Evolutionary conservation across 2,113 vertebrate species (phyloP), one percentile per base, ranked within the genome.

Genomic region (Saguinus imperator): DNA sequence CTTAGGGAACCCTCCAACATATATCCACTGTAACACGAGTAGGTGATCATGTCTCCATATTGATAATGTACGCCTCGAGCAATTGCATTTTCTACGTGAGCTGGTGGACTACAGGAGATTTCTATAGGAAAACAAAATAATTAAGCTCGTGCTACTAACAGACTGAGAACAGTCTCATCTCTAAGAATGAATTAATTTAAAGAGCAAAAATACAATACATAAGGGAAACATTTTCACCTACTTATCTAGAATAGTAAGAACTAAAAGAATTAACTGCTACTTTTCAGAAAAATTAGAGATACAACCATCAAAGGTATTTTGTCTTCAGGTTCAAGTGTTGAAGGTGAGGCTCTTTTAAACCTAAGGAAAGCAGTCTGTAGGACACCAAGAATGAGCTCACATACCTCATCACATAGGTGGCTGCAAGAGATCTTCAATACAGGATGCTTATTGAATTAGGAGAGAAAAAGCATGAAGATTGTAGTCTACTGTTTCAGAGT

Each of bases 11-110:
- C 99, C 92, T 99, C 99, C 98, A 99, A 98, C 99, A 99, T 98
- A 97, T 99, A 99, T 83, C 99, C 99, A 94, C 99, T 99, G 97
- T 99, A 99, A 98, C 99, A 99, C 0, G 99, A 99, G 97, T 99
- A 99, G 96, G 98, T 99, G 89, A 99, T 98, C 98, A 99, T 98
- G 98, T 99, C 99, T 97, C 99, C 99, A 66, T 99, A 99, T 94
- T 99, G 99, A 98, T 99, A 99, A 98, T 98, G 98, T 1, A 98
- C 97, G 84, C 99, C 99, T 98, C 99, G 99, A 95, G 98, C 98
- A 98, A 99, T 99, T 68, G 99, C 99, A 70, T 99, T 99, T 98
- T 99, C 98, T 80, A 99, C 98, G 1, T 99, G 99, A 97, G 98
- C 97, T 75, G 99, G 99, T 75, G 99, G 99, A 81, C 99, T 99